Evolutionary conservation across 1,140 invertebrate genomes (phyloP).

Genomic region (Liolophura sinensis): DNA sequence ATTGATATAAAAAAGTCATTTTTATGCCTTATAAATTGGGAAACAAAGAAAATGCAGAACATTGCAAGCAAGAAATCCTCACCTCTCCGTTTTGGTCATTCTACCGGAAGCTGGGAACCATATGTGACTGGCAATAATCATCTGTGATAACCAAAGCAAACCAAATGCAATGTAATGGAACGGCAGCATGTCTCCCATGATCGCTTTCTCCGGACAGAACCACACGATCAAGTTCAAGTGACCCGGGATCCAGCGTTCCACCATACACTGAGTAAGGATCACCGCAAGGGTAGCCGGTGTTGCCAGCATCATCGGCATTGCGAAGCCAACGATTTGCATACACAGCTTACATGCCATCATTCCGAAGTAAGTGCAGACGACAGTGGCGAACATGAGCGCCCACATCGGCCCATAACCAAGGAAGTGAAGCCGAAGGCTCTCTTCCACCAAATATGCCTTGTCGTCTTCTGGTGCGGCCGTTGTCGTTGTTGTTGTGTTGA

Average conservation of each 20-base stretch:
- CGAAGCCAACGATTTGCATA: constrained; percentile 52
- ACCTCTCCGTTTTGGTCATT: constrained; percentile 92
- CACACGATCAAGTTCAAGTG: constrained; percentile 26
- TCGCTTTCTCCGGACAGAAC: constrained; percentile 29
- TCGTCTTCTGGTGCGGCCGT: not conserved
- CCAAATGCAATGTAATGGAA: constrained; percentile 56
- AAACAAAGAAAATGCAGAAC: not conserved
- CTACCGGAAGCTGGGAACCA: constrained; percentile 98
- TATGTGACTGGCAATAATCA: constrained; percentile 96
- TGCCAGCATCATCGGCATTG: constrained; percentile 43
- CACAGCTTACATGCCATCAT: constrained; percentile 52
- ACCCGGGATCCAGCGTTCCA: constrained; percentile 19
- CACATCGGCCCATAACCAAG: constrained; percentile 35
- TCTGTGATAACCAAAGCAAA: constrained; percentile 88
- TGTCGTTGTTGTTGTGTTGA: not conserved
- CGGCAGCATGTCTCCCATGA: constrained; percentile 15
- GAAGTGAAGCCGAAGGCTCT: constrained; percentile 21
- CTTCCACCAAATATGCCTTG: not conserved
- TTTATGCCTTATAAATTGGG: not conserved
- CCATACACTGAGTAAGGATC: constrained; percentile 27
- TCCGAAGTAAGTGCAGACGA: constrained; percentile 42
- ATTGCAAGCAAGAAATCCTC: constrained; percentile 8
- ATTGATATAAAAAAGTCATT: too few relatives aligned
- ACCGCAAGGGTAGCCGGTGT: constrained; percentile 40
- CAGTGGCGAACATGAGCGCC: constrained; percentile 24